phyloP scores from a whole-genome alignment of 2,888 invertebrate genomes.

The Keiferia lycopersicella region DNA sequence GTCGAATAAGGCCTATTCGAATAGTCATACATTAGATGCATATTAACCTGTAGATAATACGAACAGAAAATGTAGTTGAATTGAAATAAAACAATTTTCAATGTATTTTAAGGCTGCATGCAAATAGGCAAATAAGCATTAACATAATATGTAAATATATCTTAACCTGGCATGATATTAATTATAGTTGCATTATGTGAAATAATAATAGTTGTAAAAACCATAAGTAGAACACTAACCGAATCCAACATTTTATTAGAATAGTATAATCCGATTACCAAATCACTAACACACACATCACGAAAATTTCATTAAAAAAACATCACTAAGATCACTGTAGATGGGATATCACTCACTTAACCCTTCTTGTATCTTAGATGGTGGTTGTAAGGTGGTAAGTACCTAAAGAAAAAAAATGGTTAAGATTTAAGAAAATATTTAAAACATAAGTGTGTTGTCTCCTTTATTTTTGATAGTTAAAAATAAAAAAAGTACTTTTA shows the following conservation, averaged over 20 bases:
- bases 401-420: not conserved
- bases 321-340: conserved; percentile 36
- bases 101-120: not conserved
- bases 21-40: too few species aligned
- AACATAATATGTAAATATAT: conserved; percentile 7
- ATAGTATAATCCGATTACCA: conserved; percentile 8
- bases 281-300: conserved; percentile 30
- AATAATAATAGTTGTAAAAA: not conserved
- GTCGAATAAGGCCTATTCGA: too few species aligned
- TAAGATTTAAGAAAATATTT: not conserved
- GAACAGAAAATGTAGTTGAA: conserved; percentile 17
- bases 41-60: not conserved
- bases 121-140: not conserved
- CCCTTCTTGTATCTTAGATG: not conserved
- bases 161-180: conserved; percentile 2
- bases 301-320: not conserved
- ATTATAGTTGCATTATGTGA: not conserved
- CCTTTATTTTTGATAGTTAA: not conserved
- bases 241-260: conserved; percentile 16
- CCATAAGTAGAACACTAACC: conserved; percentile 15
- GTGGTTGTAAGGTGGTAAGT: conserved; percentile 15
- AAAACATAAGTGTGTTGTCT: not conserved
- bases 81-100: not conserved
- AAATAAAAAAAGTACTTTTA: not conserved
- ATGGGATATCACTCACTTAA: conserved; percentile 22